Evolutionary conservation across 2,888 invertebrate species (phyloP).

Genomic region (Megastigmus dorsalis): DNA sequence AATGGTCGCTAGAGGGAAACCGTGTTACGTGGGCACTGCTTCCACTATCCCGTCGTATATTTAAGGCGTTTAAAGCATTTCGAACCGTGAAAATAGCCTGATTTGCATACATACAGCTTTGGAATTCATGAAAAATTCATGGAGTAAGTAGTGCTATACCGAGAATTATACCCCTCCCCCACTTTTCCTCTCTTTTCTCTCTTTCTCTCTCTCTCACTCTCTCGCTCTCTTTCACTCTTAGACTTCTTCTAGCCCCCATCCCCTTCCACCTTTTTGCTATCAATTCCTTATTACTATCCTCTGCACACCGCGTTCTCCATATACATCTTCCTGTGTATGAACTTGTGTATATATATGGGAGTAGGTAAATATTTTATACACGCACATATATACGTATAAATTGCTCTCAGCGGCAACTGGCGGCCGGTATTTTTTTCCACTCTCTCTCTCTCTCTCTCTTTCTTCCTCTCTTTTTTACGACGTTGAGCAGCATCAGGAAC

Average conservation of each 20-base stretch:
- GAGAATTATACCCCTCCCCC: slow-evolving; percentile 56
- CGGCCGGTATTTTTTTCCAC: slow-evolving; percentile 10
- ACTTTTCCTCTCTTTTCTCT: neutral
- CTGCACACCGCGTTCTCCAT: neutral
- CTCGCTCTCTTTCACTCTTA: neutral
- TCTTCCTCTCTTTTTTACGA: neutral
- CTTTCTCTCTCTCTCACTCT: slow-evolving; percentile 2
- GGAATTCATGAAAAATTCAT: slow-evolving; percentile 72
- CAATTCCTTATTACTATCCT: slow-evolving; percentile 67
- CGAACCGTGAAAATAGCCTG: slow-evolving; percentile 69
- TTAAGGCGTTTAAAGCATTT: slow-evolving; percentile 70
- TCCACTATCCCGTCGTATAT: slow-evolving; percentile 67
- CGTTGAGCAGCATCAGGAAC: neutral
- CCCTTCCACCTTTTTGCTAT: slow-evolving; percentile 63
- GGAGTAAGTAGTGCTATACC: slow-evolving; percentile 66
- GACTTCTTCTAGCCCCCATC: no score
- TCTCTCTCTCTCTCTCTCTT: neutral
- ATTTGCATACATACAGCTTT: slow-evolving; percentile 72
- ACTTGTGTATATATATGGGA: no score
- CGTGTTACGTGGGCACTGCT: slow-evolving; percentile 66
- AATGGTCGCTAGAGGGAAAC: slow-evolving; percentile 67
- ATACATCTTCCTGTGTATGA: no score
- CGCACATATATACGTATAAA: neutral
- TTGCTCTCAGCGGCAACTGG: neutral
- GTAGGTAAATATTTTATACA: no score